Conservation (phyloP, 2,797 vertebrate species). For the Crenichthys baileyi region DNA sequence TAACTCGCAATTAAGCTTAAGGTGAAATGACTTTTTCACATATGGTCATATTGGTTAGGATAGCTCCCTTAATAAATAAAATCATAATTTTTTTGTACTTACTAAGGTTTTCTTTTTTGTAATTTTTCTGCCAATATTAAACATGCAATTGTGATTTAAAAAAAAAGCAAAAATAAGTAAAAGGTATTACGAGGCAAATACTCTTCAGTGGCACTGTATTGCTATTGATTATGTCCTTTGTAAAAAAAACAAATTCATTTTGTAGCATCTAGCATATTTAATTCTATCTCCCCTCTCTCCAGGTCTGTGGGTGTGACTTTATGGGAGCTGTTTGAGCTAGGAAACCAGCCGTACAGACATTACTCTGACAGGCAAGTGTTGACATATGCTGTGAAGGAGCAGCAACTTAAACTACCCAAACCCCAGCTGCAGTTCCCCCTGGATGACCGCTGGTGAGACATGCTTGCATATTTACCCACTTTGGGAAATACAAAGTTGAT, state of each 20-base stretch:
- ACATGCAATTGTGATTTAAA: not conserved
- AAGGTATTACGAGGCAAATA: not conserved
- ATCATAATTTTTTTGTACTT: too few relatives aligned
- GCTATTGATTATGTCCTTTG: not conserved
- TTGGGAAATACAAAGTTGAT: not conserved
- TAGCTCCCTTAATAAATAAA: not conserved
- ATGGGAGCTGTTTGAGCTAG: constrained; percentile 97
- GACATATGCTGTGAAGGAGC: constrained; percentile 93
- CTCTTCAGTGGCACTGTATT: not conserved
- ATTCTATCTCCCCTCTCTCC: constrained; percentile 36
- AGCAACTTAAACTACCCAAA: constrained; percentile 95
- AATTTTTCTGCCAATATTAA: too few relatives aligned
- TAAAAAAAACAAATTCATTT: not conserved
- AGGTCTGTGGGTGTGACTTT: constrained; percentile 96
- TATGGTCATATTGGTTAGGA: not conserved
- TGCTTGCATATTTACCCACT: constrained; percentile 12
- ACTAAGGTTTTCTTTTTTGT: too few relatives aligned
- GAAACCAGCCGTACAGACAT: constrained; percentile 91
- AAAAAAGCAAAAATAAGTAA: not conserved
- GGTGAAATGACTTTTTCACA: not conserved
- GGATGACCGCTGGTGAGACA: constrained; percentile 93
- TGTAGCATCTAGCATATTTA: not conserved
- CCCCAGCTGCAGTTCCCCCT: constrained; percentile 89
- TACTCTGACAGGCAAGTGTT: constrained; percentile 96
- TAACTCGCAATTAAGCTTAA: not conserved